Conservation (phyloP, 1,140 invertebrate species). For the Calliopsis andreniformis region DNA sequence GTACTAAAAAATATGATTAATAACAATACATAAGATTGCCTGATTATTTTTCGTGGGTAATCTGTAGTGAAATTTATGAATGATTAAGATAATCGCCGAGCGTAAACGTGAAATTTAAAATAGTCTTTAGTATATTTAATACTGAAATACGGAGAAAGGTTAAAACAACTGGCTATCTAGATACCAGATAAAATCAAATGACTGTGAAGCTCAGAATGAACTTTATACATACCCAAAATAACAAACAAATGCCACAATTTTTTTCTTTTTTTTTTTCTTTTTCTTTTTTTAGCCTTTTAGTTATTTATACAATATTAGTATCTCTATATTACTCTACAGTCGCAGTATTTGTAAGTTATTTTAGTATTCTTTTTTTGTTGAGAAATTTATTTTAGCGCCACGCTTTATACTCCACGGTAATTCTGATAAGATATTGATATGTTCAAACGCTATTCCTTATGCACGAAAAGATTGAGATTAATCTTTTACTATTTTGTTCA, state of each 20-base stretch:
- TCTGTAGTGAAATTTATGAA: slow-evolving; percentile 18
- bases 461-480: slow-evolving; percentile 33
- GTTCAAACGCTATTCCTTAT: slow-evolving; percentile 10
- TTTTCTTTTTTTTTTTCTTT: background rate
- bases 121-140: slow-evolving; percentile 11
- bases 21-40: slow-evolving; percentile 23
- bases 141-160: slow-evolving; percentile 19
- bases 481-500: slow-evolving; percentile 36
- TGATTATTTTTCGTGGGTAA: slow-evolving; percentile 40
- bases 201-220: slow-evolving; percentile 34
- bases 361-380: slow-evolving; percentile 69
- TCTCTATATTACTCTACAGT: slow-evolving; percentile 52
- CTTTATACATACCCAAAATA: slow-evolving; percentile 44
- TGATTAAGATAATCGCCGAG: slow-evolving; percentile 13
- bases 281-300: slow-evolving; percentile 36
- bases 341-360: slow-evolving; percentile 69
- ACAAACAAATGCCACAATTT: slow-evolving; percentile 10
- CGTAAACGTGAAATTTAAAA: slow-evolving; percentile 27
- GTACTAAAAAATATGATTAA: slow-evolving; percentile 14
- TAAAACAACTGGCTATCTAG: slow-evolving; percentile 1
- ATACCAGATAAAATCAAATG: slow-evolving; percentile 1
- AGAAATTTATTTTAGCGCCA: slow-evolving; percentile 73
- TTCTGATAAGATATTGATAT: slow-evolving; percentile 36
- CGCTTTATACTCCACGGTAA: slow-evolving; percentile 59
- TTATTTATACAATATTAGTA: slow-evolving; percentile 62